These are phyloP conservation scores for Poeciliopsis paucimaculata DNA, from an alignment of 2,797 vertebrate genomes.

Conservation along the genomic window DNA sequence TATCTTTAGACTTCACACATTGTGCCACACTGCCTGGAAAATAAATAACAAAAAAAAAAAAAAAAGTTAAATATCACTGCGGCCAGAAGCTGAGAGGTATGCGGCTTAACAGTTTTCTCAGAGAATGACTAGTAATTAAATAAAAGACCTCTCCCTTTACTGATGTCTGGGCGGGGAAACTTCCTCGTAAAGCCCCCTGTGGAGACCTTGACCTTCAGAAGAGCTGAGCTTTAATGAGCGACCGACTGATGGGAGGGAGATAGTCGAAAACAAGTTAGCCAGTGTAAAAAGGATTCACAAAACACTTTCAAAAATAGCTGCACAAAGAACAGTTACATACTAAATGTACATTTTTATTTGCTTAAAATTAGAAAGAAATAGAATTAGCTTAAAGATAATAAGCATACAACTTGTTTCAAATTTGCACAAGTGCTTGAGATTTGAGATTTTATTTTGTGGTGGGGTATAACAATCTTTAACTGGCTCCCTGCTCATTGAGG, in stretches of 20 bases:
- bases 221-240: neutral
- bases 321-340: neutral
- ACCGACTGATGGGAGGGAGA: neutral
- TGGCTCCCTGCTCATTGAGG: neutral
- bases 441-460: neutral
- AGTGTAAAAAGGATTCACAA: neutral
- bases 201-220: conserved; percentile 6
- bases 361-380: neutral
- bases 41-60: neutral
- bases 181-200: conserved; percentile 23
- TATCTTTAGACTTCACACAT: conserved; percentile 46
- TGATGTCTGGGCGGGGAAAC: conserved; percentile 8
- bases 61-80: neutral
- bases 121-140: conserved; percentile 37
- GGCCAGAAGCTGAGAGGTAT: conserved; percentile 22
- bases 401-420: neutral
- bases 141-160: conserved; percentile 2
- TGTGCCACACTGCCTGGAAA: conserved; percentile 32
- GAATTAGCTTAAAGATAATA: neutral
- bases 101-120: conserved; percentile 15
- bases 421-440: neutral
- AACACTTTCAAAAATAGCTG: neutral
- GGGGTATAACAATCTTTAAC: neutral
- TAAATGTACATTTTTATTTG: neutral
- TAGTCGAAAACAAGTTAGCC: neutral